phyloP scores from a whole-genome alignment of 2,888 invertebrate genomes.

The Biston betularia region DNA sequence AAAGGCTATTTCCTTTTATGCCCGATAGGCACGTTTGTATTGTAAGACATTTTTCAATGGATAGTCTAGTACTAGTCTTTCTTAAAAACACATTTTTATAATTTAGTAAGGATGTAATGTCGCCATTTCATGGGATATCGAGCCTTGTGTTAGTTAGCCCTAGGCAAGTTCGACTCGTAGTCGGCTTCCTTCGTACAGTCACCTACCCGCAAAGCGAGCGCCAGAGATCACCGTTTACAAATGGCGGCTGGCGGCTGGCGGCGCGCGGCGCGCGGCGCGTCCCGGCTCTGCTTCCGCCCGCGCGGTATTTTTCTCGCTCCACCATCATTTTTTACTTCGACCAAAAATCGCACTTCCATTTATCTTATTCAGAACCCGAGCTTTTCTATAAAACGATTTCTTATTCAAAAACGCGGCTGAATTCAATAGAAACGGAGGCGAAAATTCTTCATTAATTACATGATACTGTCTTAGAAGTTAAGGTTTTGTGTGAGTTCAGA shows the following conservation, averaged over 20 bases:
- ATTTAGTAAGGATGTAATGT: too few relatives aligned
- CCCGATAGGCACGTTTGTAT: too few relatives aligned
- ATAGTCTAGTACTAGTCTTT: too few relatives aligned
- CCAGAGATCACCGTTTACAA: constrained; percentile 51
- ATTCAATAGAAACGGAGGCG: constrained; percentile 66
- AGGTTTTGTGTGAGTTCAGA: constrained; percentile 59
- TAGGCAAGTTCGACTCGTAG: too few relatives aligned
- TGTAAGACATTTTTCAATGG: too few relatives aligned
- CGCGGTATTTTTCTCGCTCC: constrained; percentile 53
- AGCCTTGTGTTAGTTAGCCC: too few relatives aligned
- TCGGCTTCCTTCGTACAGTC: too few relatives aligned
- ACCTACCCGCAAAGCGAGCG: constrained; percentile 27
- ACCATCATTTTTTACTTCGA: constrained; percentile 59
- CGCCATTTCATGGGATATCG: too few relatives aligned
- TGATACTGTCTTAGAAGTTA: constrained; percentile 52
- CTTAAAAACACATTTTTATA: too few relatives aligned
- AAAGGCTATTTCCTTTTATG: too few relatives aligned
- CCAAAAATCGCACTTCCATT: constrained; percentile 59
- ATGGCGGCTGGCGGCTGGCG: too few relatives aligned
- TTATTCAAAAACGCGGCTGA: constrained; percentile 68
- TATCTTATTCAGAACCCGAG: constrained; percentile 58
- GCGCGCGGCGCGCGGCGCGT: constrained; percentile 33
- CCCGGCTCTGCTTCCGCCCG: constrained; percentile 50
- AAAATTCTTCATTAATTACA: constrained; percentile 67
- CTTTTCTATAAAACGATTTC: constrained; percentile 70